Evolutionary conservation across 2,888 invertebrate species (phyloP).

Genomic region (Cephus rjabovi): DNA sequence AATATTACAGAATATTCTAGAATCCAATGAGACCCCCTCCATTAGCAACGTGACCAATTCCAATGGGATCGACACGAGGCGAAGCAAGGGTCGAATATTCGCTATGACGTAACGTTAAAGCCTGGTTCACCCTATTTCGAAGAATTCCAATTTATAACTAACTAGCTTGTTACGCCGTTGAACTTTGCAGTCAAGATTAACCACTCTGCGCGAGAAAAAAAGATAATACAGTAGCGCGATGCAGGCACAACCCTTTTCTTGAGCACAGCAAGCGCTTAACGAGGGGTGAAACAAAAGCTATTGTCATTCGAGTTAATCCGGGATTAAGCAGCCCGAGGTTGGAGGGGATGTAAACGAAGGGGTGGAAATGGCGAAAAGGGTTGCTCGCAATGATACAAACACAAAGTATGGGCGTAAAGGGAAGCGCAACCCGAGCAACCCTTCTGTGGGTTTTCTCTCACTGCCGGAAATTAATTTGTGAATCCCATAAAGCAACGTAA

Average conservation of each 20-base stretch:
- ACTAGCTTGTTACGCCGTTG: too few relatives aligned
- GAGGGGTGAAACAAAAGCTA: constrained; percentile 2
- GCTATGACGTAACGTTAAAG: not conserved
- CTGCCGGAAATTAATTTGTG: not conserved
- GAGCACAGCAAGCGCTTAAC: not conserved
- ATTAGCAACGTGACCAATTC: not conserved
- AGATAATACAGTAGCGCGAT: not conserved
- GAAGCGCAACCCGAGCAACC: not conserved
- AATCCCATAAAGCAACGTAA: not conserved
- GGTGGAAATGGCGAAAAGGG: not conserved
- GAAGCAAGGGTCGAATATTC: not conserved
- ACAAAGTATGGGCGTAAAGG: not conserved
- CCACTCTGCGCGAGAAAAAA: not conserved
- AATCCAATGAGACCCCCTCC: constrained; percentile 26
- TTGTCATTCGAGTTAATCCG: not conserved
- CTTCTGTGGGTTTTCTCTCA: not conserved
- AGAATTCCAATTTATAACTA: not conserved
- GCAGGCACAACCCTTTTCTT: not conserved
- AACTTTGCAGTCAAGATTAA: not conserved
- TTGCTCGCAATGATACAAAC: not conserved
- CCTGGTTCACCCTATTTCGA: not conserved
- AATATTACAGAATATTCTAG: constrained; percentile 30
- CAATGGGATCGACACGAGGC: not conserved
- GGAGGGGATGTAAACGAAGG: not conserved
- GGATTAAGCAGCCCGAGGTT: not conserved